Evolutionary conservation across 2,797 vertebrate genomes (phyloP), one percentile per base, ranked within the genome.

Genomic region (Carcharodon carcharias): DNA sequence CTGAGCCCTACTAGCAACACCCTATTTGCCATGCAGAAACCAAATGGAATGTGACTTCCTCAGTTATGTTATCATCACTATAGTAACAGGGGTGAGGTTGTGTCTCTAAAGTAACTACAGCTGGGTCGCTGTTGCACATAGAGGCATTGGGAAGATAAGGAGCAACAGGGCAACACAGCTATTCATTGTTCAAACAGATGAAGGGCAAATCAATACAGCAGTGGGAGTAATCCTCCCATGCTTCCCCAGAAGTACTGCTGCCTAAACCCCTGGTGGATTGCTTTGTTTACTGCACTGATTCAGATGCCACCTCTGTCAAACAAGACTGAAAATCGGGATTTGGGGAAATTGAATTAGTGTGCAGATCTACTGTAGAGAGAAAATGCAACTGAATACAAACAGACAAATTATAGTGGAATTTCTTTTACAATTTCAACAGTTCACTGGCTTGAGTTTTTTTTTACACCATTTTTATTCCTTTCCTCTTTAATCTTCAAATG

Each of bases 151-250:
- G 94, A 56, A 95, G 69, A 77, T 73, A 54, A 54, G 50, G 94
- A 95, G 94, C 69, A 95, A 77, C 50, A 73, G 94, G 69, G 45
- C 69, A 95, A 95, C 94, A 95, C 69, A 40, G 94, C 94, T 73
- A 56, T 95, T 73, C 94, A 95, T 77, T 95, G 94, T 95, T 58
- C 94, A 73, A 95, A 95, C 69, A 95, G 69, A 54, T 56, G 28
- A 95, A 73, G 94, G 67, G 69, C 67, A 77, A 73, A 95, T 95
- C 94, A 77, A 95, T 95, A 77, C 16, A 95, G 67, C 28, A 21
- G 14, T 95, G 94, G 45, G 50, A 56, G 26, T 40, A 54, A 95
- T 95, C 93, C 61, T n/a, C 67, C 65, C 23, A 3, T 56, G 7
- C 69, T 54, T 73, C 67, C 28, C 94, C 40, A 65, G 67, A 26